These are phyloP conservation scores for Dicyrtomina minuta DNA, from an alignment of 2,888 invertebrate genomes.

Conservation along the genomic window DNA sequence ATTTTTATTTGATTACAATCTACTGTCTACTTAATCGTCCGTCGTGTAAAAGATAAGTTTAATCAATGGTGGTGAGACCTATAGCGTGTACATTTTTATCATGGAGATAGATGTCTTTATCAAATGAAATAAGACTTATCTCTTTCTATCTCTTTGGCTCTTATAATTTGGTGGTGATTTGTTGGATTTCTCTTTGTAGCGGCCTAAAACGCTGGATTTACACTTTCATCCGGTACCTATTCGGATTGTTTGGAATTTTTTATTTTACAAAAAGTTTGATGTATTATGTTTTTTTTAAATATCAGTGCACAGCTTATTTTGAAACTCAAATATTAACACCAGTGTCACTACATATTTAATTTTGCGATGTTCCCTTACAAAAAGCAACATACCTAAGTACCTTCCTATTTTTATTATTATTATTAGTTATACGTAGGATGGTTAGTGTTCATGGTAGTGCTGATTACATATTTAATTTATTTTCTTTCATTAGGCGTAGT, in stretches of 20 bases:
- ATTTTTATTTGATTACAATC: too few species aligned
- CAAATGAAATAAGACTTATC: constrained; percentile 29
- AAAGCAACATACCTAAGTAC: neutral
- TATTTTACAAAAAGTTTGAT: constrained; percentile 25
- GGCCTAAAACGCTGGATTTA: constrained; percentile 52
- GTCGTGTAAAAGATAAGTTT: too few species aligned
- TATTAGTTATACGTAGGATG: too few species aligned
- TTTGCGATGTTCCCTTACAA: neutral
- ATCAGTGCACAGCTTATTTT: neutral
- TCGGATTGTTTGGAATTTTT: constrained; percentile 35
- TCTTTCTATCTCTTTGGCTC: constrained; percentile 33
- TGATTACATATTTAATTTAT: too few species aligned
- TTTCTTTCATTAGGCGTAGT: too few species aligned
- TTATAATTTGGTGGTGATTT: constrained; percentile 34
- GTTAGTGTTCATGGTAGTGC: too few species aligned
- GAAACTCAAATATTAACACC: neutral
- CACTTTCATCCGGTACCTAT: constrained; percentile 45
- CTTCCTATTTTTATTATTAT: too few species aligned
- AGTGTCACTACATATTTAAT: neutral
- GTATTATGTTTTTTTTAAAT: constrained; percentile 9
- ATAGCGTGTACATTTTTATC: too few species aligned
- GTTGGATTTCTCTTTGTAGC: constrained; percentile 44
- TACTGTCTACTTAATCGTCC: too few species aligned
- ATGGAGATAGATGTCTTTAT: constrained; percentile 28
- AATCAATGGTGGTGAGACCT: too few species aligned